These are phyloP conservation scores for Venturia canescens DNA, from an alignment of 1,140 invertebrate genomes.

Conservation along the genomic window DNA sequence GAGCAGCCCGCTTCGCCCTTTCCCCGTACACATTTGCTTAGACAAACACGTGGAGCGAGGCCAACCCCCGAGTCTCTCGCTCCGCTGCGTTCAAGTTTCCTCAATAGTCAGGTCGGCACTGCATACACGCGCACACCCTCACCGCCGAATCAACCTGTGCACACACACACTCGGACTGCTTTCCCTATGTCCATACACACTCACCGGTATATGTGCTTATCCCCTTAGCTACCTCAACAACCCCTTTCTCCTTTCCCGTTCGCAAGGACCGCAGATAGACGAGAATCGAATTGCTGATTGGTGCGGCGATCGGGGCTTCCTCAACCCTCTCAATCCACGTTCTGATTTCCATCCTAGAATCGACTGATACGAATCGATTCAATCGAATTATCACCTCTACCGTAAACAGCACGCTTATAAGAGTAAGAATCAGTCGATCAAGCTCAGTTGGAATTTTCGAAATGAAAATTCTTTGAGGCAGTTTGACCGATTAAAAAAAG, in stretches of 20 bases:
- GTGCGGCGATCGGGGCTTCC: conserved; percentile 29
- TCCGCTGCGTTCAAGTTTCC: conserved; percentile 41
- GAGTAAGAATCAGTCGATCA: too few relatives aligned
- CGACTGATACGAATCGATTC: conserved; percentile 30
- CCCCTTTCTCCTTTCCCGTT: neutral
- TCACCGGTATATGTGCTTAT: conserved; percentile 28
- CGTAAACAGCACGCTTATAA: too few relatives aligned
- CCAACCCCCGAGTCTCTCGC: neutral
- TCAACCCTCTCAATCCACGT: conserved; percentile 19
- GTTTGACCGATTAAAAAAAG: too few relatives aligned
- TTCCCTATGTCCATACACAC: neutral
- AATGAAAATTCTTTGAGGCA: too few relatives aligned
- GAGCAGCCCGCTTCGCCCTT: neutral
- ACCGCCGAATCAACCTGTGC: conserved; percentile 35
- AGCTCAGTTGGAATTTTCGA: too few relatives aligned
- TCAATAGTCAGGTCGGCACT: conserved; percentile 31
- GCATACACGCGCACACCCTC: too few relatives aligned
- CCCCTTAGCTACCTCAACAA: neutral
- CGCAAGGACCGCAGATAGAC: conserved; percentile 18
- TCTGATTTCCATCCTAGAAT: conserved; percentile 24
- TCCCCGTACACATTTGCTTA: conserved; percentile 25
- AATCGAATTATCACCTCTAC: conserved; percentile 19
- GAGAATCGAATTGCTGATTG: conserved; percentile 45
- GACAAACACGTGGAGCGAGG: conserved; percentile 38
- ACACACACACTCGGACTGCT: neutral